A percentile compares a stretch with the other conserved stretches of the same genome.
These are phyloP conservation scores for Pomacea maculata DNA, from an alignment of 1,140 invertebrate species.

Conservation along the genomic window DNA sequence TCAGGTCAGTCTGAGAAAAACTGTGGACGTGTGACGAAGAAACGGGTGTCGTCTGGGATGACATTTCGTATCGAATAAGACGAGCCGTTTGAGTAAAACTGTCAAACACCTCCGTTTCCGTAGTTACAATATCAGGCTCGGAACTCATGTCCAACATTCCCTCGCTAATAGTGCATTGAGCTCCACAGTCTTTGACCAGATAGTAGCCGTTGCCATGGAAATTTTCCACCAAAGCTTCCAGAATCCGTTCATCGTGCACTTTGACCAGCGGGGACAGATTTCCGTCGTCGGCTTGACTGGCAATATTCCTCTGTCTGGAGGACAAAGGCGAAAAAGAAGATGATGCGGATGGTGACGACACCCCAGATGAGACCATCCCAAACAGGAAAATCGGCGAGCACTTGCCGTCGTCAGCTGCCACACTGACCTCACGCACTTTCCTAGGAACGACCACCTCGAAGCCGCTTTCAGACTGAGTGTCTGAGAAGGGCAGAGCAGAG, in stretches of 20 bases:
- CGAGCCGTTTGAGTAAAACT: slow-evolving; percentile 8
- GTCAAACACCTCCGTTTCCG: neutral
- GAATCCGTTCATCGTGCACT: slow-evolving; percentile 14
- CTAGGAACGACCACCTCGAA: neutral
- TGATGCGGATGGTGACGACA: neutral
- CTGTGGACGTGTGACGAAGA: neutral
- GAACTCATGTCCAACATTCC: neutral
- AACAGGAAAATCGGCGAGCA: slow-evolving; percentile 9
- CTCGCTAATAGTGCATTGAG: slow-evolving; percentile 35
- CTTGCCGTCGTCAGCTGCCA: slow-evolving; percentile 10
- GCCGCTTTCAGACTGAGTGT: neutral
- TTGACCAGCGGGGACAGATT: slow-evolving; percentile 40
- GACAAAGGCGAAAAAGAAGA: neutral
- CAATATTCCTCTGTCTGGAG: slow-evolving; percentile 1
- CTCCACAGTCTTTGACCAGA: slow-evolving; percentile 32
- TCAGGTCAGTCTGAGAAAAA: neutral
- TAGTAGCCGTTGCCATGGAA: slow-evolving; percentile 28
- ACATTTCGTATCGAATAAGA: slow-evolving; percentile 16
- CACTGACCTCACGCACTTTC: slow-evolving; percentile 4
- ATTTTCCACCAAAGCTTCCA: slow-evolving; percentile 23
- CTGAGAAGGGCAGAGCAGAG: neutral
- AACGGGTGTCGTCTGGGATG: neutral
- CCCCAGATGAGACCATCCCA: neutral
- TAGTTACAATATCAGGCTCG: neutral
- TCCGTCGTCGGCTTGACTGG: slow-evolving; percentile 45